Percentiles rank a stretch among this genome's conserved stretches.
phyloP scores from a whole-genome alignment of 1,140 invertebrate species.

The Drosophila neocordata region DNA sequence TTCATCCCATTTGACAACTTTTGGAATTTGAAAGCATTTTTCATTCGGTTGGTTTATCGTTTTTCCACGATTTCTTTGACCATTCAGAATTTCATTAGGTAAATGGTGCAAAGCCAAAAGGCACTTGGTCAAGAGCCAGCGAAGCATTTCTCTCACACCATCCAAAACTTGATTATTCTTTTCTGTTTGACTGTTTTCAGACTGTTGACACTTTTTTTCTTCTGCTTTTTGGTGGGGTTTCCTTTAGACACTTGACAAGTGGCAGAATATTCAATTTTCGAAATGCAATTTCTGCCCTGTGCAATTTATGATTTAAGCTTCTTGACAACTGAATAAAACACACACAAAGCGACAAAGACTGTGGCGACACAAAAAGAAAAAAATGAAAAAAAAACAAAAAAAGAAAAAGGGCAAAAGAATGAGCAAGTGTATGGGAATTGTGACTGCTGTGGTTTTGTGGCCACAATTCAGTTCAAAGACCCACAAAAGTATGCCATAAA shows the following conservation, averaged over 20 bases:
- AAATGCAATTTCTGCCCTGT: constrained; percentile 20
- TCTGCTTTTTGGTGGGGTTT: background rate
- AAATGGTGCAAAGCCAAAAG: background rate
- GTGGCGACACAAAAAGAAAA: too few relatives aligned
- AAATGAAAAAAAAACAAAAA: too few relatives aligned
- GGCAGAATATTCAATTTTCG: constrained; percentile 42
- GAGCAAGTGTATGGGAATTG: constrained; percentile 2
- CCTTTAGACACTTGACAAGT: constrained; percentile 18
- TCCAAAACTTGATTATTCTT: background rate
- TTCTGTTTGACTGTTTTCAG: background rate
- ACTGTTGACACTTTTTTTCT: background rate
- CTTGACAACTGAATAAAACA: background rate
- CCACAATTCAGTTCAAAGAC: constrained; percentile 17
- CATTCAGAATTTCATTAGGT: constrained; percentile 7
- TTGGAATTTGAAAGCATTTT: constrained; percentile 4
- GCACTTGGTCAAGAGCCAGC: too few relatives aligned
- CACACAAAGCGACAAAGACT: background rate
- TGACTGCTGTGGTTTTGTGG: constrained; percentile 17
- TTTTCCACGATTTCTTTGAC: background rate
- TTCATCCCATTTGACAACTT: background rate
- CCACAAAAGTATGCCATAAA: constrained; percentile 50
- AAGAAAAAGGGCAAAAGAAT: background rate
- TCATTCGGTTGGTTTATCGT: background rate
- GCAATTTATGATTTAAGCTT: constrained; percentile 6
- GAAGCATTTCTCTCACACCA: background rate